Percentiles rank a stretch among this genome's conserved stretches.
Conservation (phyloP, 2,888 invertebrate species). For the Lepidonotus clava region DNA sequence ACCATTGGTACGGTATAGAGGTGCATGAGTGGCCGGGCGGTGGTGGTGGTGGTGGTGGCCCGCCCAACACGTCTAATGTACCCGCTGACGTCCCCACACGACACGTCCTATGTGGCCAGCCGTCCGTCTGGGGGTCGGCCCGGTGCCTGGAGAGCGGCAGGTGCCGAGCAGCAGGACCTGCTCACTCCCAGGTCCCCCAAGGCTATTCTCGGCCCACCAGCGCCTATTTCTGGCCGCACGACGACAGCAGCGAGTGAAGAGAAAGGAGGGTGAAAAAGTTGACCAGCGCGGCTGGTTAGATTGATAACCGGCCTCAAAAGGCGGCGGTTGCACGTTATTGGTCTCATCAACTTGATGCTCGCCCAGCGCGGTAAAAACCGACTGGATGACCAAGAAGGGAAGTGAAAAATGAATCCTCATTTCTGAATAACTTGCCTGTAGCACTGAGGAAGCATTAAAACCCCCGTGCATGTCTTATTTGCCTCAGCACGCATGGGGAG, state of each 20-base stretch:
- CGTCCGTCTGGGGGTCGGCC: background rate
- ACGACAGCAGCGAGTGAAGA: background rate
- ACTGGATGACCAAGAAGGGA: too few relatives aligned
- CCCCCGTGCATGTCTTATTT: too few relatives aligned
- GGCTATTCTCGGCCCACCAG: background rate
- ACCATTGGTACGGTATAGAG: too few relatives aligned
- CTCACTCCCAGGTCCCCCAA: background rate
- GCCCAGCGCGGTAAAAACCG: too few relatives aligned
- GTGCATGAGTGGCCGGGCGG: background rate
- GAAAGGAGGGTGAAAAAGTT: background rate
- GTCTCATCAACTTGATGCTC: too few relatives aligned
- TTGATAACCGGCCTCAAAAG: background rate
- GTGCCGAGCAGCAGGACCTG: background rate
- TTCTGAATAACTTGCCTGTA: too few relatives aligned
- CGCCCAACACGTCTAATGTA: background rate
- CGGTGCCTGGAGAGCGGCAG: background rate
- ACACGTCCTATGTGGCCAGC: background rate
- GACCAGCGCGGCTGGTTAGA: background rate
- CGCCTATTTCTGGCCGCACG: background rate
- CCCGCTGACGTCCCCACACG: background rate
- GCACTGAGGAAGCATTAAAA: too few relatives aligned
- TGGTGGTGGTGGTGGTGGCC: background rate
- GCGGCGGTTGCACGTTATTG: too few relatives aligned
- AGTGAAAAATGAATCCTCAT: too few relatives aligned
- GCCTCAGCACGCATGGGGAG: background rate